Percentiles rank a stretch among this genome's conserved stretches.
These are phyloP conservation scores for Clarias gariepinus DNA, from an alignment of 2,113 vertebrate species.

Conservation along the genomic window DNA sequence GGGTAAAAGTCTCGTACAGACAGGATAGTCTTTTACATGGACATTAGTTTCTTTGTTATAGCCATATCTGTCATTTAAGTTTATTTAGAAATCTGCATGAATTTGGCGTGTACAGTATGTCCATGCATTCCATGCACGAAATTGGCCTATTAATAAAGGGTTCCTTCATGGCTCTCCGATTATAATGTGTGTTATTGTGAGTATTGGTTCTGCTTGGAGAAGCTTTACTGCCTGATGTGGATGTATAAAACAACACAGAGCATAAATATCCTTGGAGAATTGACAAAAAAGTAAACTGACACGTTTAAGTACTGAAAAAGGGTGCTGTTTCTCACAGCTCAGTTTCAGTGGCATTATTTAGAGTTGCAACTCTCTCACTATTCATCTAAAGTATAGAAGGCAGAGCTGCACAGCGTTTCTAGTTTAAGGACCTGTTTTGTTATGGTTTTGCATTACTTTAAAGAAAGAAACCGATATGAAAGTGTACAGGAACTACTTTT, in stretches of 20 bases:
- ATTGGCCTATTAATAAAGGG: neutral
- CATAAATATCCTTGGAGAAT: neutral
- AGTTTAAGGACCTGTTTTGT: neutral
- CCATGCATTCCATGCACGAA: too few relatives aligned
- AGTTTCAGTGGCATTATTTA: neutral
- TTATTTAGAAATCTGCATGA: neutral
- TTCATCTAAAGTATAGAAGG: neutral
- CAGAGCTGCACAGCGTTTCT: neutral
- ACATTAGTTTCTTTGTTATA: neutral
- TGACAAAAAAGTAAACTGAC: neutral
- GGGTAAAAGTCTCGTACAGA: constrained; percentile 3
- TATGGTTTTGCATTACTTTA: neutral
- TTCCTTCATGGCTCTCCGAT: neutral
- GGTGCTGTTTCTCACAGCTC: neutral
- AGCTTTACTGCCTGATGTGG: neutral
- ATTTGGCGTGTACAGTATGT: neutral
- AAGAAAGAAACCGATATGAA: neutral
- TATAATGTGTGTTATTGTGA: neutral
- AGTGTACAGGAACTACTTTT: neutral
- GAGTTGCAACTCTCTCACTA: neutral
- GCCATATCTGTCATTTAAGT: neutral
- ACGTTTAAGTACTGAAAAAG: neutral
- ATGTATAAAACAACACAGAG: neutral
- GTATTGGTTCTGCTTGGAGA: neutral
- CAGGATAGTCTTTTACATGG: neutral